Evolutionary conservation across 2,888 invertebrate genomes (phyloP).

Genomic region (Arctia plantaginis): DNA sequence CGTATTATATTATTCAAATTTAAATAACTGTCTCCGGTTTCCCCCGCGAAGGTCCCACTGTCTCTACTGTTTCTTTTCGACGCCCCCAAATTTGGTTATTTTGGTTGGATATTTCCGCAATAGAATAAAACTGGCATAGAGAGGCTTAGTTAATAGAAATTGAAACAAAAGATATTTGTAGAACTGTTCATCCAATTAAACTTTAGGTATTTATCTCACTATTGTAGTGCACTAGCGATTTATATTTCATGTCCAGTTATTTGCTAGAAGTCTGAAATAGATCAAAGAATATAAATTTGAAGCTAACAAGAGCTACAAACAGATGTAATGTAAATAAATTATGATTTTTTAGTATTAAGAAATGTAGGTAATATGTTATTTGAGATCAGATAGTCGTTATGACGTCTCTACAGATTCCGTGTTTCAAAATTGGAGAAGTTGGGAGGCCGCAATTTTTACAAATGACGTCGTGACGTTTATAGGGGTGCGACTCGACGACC

Average conservation of each 20-base stretch:
- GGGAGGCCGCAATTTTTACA: constrained; percentile 85
- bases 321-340: constrained; percentile 19
- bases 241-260: constrained; percentile 12
- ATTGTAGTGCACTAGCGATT: constrained; percentile 13
- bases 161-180: background rate
- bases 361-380: constrained; percentile 18
- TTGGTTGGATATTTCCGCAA: constrained; percentile 78
- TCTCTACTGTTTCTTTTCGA: constrained; percentile 80
- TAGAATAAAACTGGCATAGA: constrained; percentile 60
- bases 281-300: constrained; percentile 25
- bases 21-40: constrained; percentile 87
- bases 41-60: constrained; percentile 79
- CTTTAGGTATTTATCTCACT: constrained; percentile 7
- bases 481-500: constrained; percentile 73
- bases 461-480: constrained; percentile 86
- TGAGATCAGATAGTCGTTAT: constrained; percentile 11
- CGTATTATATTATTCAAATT: constrained; percentile 88
- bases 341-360: constrained; percentile 15
- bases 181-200: background rate
- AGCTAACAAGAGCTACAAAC: constrained; percentile 20
- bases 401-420: constrained; percentile 59
- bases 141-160: constrained; percentile 32
- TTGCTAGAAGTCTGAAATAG: constrained; percentile 22
- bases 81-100: constrained; percentile 82
- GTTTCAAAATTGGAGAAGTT: constrained; percentile 82